Base-by-base conservation (phyloP, 1,140 invertebrate species). In the Nomia melanderi region DNA sequence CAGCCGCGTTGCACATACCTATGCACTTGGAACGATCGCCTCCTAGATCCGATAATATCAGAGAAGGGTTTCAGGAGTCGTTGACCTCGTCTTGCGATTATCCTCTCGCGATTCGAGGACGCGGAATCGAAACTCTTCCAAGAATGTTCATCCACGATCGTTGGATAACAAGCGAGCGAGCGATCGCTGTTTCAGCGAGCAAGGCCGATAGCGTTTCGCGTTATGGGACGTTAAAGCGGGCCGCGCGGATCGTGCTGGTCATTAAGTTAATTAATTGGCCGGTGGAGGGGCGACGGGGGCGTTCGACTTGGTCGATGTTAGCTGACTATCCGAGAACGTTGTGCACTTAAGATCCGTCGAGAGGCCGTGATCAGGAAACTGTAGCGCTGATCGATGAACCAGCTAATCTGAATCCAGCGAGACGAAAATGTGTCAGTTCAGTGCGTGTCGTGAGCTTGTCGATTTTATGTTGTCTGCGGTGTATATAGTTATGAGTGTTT, bases 251-350 rank as follows among this genome's bases (percentile, higher is more conserved):
- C 73, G 65, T 60, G 47, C 64, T 29, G 72, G 72, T 86, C 81
- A 80, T 86, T 85, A 77, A 77, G 72, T 79, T 87, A 85, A 87
- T 87, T 87, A 86, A 87, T 87, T 81, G 78, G 73, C 56, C 25
- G 39, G 60, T 8, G 44, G 17, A n/a, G 17, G 63, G 33, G 47
- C 64, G 41, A 47, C 73, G 33, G 53, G 31, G 47, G 11, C 39
- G 31, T 41, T 33, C 14, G 20, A 25, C 14, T 41, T 33, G 60
- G 12, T 54, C 31, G 12, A 54, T 33, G 47, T 53, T 54, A n/a
- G 47, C 11, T 17, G 59, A 23, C 36, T 47, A 9, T 7, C 5
- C 5, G 25, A 3, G 29, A 33, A 9, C 29, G 31, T 41, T 23
- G 70, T 63, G 50, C 70, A 44, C 29, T 72, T 63, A 74, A 54